Conservation (phyloP, 1,140 invertebrate genomes). For the Drosophila athabasca region DNA sequence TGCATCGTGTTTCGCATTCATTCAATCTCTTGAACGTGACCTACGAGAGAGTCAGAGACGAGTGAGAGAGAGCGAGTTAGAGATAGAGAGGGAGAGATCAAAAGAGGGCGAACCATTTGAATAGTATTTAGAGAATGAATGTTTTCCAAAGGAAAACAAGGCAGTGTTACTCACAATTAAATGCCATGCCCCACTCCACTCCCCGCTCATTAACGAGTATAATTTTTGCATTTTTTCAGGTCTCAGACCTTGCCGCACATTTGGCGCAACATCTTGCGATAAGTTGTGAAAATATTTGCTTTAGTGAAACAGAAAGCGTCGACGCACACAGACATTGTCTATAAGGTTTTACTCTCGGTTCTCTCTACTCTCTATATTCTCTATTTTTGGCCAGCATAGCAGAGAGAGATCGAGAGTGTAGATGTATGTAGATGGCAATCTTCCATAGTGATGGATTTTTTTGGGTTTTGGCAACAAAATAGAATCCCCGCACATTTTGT, state of each 20-base stretch:
- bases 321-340: slow-evolving; percentile 21
- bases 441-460: background rate
- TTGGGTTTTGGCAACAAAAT: slow-evolving; percentile 43
- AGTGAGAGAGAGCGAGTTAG: too few species aligned
- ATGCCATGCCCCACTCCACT: background rate
- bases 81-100: background rate
- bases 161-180: slow-evolving; percentile 14
- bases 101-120: slow-evolving; percentile 22
- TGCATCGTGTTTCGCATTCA: too few species aligned
- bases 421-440: slow-evolving; percentile 20
- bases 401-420: slow-evolving; percentile 21
- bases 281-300: slow-evolving; percentile 75
- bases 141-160: slow-evolving; percentile 29
- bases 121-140: slow-evolving; percentile 31
- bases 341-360: slow-evolving; percentile 1
- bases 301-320: slow-evolving; percentile 74
- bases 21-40: too few species aligned
- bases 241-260: slow-evolving; percentile 54
- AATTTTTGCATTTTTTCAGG: slow-evolving; percentile 46
- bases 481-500: slow-evolving; percentile 30
- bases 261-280: slow-evolving; percentile 69
- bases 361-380: slow-evolving; percentile 2
- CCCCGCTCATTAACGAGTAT: slow-evolving; percentile 31
- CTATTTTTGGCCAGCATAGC: slow-evolving; percentile 33
- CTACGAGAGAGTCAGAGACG: too few species aligned